phyloP scores from a whole-genome alignment of 2,797 vertebrate species.

The Artibeus lituratus region DNA sequence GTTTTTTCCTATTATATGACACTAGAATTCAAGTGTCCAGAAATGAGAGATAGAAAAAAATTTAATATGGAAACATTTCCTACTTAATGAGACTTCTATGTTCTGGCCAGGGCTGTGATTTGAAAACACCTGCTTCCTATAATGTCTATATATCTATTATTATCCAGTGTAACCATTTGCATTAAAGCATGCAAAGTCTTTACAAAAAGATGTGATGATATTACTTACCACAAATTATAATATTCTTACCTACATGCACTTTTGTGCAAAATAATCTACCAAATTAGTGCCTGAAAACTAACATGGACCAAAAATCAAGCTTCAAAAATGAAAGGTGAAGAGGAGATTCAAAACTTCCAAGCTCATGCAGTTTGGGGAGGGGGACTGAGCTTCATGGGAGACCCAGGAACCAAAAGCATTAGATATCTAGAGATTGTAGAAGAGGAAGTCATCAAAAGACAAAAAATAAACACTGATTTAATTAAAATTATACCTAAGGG shows the following conservation, averaged over 20 bases:
- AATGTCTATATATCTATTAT: background rate
- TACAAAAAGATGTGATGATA: background rate
- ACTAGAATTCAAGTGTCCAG: background rate
- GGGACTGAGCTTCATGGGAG: background rate
- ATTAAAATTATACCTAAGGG: background rate
- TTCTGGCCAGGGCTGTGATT: background rate
- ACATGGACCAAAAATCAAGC: background rate
- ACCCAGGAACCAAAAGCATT: background rate
- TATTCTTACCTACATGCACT: background rate
- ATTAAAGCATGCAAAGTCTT: background rate
- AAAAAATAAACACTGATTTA: slow-evolving; percentile 13
- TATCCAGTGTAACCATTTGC: background rate
- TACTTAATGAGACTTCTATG: background rate
- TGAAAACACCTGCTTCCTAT: background rate
- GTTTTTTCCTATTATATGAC: background rate
- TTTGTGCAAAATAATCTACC: background rate
- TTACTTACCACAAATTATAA: background rate
- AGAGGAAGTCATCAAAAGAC: background rate
- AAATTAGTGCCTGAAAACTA: background rate
- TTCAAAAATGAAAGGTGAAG: background rate
- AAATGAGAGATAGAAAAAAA: background rate
- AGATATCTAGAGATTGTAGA: background rate
- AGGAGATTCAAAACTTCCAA: background rate
- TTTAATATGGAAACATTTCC: background rate
- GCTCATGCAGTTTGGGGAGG: background rate